Conservation (phyloP, 2,113 vertebrate genomes). For the Rissa tridactyla region DNA sequence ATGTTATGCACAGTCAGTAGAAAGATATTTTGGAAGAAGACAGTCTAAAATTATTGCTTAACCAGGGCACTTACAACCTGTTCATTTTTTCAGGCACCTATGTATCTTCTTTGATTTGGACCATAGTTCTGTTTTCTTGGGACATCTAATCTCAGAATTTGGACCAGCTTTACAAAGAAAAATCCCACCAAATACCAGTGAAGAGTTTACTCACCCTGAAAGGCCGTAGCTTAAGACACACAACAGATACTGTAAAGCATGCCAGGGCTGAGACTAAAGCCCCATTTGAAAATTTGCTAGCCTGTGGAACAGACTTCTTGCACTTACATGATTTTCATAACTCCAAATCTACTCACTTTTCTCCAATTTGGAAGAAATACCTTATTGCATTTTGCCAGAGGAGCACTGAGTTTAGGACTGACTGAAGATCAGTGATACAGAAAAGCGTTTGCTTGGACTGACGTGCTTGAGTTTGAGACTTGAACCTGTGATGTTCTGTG, state of each 20-base stretch:
- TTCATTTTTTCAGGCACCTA: neutral
- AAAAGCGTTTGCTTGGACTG: neutral
- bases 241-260: neutral
- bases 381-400: neutral
- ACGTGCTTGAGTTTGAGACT: neutral
- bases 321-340: rapidly evolving
- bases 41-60: slow-evolving; percentile 20
- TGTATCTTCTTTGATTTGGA: neutral
- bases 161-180: neutral
- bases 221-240: neutral
- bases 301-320: neutral
- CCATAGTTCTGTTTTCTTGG: neutral
- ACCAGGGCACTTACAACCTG: neutral
- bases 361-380: neutral
- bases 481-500: neutral
- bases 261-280: neutral
- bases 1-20: neutral
- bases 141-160: neutral
- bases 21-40: neutral
- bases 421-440: neutral
- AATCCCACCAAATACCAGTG: neutral
- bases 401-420: neutral
- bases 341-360: neutral
- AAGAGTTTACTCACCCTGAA: neutral
- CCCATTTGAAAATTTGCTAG: neutral